Conservation (phyloP, 2,797 vertebrate genomes). For the Anisognathus igniventris region DNA sequence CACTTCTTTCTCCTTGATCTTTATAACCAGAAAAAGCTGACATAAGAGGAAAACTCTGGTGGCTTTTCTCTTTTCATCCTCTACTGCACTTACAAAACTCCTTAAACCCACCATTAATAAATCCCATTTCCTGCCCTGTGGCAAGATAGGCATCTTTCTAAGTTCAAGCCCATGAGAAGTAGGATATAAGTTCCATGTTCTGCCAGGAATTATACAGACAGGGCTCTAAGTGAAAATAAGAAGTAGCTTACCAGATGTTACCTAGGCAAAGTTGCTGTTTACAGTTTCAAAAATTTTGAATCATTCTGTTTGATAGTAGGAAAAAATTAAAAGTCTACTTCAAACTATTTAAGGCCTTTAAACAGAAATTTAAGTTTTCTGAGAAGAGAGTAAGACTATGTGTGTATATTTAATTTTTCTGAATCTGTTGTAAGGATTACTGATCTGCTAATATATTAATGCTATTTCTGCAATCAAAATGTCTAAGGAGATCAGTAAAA, state of each 20-base stretch:
- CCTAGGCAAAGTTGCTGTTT: background rate
- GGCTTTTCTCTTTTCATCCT: slow-evolving; percentile 6
- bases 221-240: background rate
- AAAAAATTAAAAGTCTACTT: background rate
- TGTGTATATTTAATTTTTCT: background rate
- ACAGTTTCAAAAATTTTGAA: background rate
- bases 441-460: background rate
- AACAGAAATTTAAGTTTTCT: background rate
- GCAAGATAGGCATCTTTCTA: background rate
- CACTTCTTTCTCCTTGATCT: slow-evolving; percentile 12
- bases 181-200: background rate
- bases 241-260: background rate
- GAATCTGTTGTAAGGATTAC: background rate
- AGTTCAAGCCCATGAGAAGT: background rate
- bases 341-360: background rate
- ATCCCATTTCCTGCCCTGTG: background rate
- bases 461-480: background rate
- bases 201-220: background rate
- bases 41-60: background rate
- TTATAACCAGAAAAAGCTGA: background rate
- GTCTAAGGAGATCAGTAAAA: background rate
- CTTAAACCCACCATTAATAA: slow-evolving; percentile 25
- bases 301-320: background rate
- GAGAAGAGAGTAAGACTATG: background rate
- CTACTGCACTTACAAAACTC: background rate